A percentile compares a stretch with the other conserved stretches of the same genome.
These are phyloP conservation scores for Serranochromis macrocephalus DNA, from an alignment of 2,113 vertebrate genomes.

Conservation along the genomic window DNA sequence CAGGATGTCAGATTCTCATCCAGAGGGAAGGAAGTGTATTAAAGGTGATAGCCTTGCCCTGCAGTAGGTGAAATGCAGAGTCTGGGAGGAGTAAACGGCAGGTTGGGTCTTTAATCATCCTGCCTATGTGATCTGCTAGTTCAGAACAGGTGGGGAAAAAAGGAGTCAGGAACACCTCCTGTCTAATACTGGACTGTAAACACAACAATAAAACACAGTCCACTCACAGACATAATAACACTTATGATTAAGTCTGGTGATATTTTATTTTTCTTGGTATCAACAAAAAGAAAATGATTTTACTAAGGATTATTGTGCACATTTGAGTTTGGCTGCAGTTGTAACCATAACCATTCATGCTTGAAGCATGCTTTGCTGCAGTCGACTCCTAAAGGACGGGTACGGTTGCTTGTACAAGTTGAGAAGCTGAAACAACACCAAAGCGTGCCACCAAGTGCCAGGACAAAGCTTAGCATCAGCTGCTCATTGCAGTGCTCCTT, in stretches of 20 bases:
- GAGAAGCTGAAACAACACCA: not conserved
- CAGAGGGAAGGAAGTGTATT: constrained; percentile 12
- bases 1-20: constrained; percentile 45
- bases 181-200: not conserved
- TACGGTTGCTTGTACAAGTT: not conserved
- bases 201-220: not conserved
- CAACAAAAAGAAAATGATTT: not conserved
- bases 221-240: not conserved
- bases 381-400: not conserved
- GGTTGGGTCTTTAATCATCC: constrained; percentile 11
- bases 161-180: not conserved
- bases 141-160: not conserved
- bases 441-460: not conserved
- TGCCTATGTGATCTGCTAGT: not conserved
- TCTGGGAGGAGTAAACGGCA: not conserved
- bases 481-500: not conserved
- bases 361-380: not conserved
- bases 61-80: constrained; percentile 14
- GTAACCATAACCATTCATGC: not conserved
- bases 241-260: not conserved
- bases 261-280: not conserved
- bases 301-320: not conserved
- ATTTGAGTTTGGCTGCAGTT: not conserved
- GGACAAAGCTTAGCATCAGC: not conserved
- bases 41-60: constrained; percentile 13